phyloP scores from a whole-genome alignment of 2,113 vertebrate species.

The Rattus norvegicus region DNA sequence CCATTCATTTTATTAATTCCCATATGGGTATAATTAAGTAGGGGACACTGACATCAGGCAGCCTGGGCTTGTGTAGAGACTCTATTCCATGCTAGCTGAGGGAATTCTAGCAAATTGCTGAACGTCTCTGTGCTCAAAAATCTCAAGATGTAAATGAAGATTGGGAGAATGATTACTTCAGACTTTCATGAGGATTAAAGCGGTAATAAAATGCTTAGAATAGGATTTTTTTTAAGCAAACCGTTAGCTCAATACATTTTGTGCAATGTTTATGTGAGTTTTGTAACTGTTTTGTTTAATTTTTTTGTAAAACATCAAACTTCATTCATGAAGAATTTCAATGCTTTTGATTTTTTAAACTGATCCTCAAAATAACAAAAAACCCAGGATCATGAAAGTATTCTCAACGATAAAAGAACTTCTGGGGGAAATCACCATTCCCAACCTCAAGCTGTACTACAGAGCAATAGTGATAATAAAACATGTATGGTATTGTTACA shows the following conservation, averaged over 20 bases:
- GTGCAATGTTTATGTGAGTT: neutral
- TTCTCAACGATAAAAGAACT: neutral
- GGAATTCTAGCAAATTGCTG: neutral
- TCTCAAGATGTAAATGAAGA: neutral
- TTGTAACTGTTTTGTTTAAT: neutral
- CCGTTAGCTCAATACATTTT: neutral
- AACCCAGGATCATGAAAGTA: too few species aligned
- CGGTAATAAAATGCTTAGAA: neutral
- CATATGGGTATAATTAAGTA: neutral
- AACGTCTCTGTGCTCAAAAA: neutral
- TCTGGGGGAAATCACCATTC: neutral
- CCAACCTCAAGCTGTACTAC: too few species aligned
- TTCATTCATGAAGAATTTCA: neutral
- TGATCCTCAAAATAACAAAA: neutral
- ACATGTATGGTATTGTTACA: too few species aligned
- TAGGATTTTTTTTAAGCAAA: neutral
- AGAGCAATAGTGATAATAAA: too few species aligned
- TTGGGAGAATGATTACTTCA: neutral
- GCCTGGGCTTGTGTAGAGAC: neutral
- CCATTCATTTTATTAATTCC: neutral
- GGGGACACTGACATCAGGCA: neutral
- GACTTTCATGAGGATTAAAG: constrained; percentile 1
- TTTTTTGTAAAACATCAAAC: neutral
- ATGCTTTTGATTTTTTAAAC: neutral
- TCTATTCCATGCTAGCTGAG: neutral